phyloP scores from a whole-genome alignment of 2,797 vertebrate species.

The Oreochromis mossambicus region DNA sequence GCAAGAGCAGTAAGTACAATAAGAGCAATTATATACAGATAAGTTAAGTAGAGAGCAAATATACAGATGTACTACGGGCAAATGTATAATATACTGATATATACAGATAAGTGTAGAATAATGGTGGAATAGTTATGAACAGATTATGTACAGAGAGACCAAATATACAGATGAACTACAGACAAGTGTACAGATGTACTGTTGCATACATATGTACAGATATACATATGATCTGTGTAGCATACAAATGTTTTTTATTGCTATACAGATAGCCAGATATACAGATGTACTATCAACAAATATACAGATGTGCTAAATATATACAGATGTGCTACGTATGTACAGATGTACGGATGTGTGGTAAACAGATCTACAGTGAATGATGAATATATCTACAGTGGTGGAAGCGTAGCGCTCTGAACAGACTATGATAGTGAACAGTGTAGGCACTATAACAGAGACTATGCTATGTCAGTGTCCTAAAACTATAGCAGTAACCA shows the following conservation, averaged over 20 bases:
- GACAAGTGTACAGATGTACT: not conserved
- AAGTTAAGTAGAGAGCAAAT: not conserved
- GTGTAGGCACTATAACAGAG: not conserved
- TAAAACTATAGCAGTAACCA: not conserved
- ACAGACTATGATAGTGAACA: not conserved
- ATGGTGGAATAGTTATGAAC: no score
- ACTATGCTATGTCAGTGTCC: not conserved
- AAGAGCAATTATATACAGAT: not conserved
- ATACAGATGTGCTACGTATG: not conserved
- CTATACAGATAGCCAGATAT: not conserved
- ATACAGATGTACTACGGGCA: not conserved
- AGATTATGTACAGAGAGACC: no score
- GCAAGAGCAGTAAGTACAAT: not conserved
- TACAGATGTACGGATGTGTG: not conserved
- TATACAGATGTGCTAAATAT: not conserved
- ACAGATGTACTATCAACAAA: not conserved
- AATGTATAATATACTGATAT: not conserved
- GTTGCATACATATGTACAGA: not conserved
- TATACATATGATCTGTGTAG: not conserved
- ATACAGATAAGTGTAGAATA: no score
- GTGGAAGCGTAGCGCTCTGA: not conserved
- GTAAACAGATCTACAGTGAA: not conserved
- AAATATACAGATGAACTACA: no score
- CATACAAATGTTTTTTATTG: not conserved
- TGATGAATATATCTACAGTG: not conserved